Evolutionary conservation across 1,140 invertebrate genomes (phyloP), one percentile per base, ranked within the genome.

Genomic region (Acromyrmex echinatior): DNA sequence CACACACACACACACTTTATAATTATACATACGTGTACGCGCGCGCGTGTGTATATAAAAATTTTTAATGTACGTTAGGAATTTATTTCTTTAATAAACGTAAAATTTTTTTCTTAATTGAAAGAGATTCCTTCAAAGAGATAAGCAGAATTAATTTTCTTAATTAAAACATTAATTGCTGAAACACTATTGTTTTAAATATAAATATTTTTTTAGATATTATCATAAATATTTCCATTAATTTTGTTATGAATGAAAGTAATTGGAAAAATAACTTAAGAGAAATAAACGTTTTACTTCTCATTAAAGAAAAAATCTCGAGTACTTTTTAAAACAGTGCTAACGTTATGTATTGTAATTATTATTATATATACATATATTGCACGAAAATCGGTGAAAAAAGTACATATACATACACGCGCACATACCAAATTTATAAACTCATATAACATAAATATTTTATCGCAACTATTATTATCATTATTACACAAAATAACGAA

Each of bases 391-490:
- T 49, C 12, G 18, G n/a, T 21, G 10, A 71, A 14, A 70, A 51
- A 68, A 68, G 31, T 0, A 10, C 14, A 78, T 18, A 16, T 74
- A 10, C 16, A 45, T 12, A 78, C 39, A 31, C 25, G 21, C n/a
- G 39, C 35, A 16, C 28, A 35, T 14, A 80, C 66, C 68, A 35
- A 81, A 56, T 81, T 35, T 70, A 81, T 28, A 81, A 80, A 70
- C 10, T 81, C n/a, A 70, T n/a, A 21, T 53, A 66, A 66, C 56
- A 31, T 31, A 70, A 70, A 81, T 14, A 80, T 56, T 35, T 58
- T 10, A 51, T 70, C 49, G 31, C 14, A n/a, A 56, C 71, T 35
- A 80, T 70, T 81, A 70, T 80, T 80, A 66, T 25, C 35, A 39
- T 45, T 45, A 45, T 10, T 45, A 45, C 10, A 68, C 39, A 25